phyloP scores from a whole-genome alignment of 2,797 vertebrate genomes.

The Typhlichthys subterraneus region DNA sequence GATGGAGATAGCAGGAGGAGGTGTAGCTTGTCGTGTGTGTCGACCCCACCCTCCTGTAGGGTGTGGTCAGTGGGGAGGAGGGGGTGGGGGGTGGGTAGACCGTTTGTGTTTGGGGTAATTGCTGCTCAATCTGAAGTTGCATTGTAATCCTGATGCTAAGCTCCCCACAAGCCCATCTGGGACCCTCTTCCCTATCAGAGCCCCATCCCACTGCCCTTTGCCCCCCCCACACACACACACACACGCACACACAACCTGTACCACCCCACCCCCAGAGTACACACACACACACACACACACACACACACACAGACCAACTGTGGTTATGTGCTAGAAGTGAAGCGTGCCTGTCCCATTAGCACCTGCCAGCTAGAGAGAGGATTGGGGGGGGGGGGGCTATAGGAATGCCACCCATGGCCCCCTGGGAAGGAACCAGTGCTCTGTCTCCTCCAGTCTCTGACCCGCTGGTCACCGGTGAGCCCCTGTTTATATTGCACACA shows the following conservation, averaged over 20 bases:
- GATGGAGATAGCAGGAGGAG: not conserved
- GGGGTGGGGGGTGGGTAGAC: constrained; percentile 23
- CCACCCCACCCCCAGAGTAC: not conserved
- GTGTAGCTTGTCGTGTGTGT: not conserved
- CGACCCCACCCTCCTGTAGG: not conserved
- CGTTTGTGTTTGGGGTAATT: constrained; percentile 81
- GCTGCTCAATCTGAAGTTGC: constrained; percentile 87
- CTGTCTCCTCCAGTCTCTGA: constrained; percentile 54
- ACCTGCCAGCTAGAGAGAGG: constrained; percentile 30
- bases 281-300: constrained; percentile 20
- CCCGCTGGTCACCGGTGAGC: constrained; percentile 70
- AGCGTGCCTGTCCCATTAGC: constrained; percentile 56
- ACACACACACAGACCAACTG: constrained; percentile 31
- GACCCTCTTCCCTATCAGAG: constrained; percentile 66
- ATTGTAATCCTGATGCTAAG: constrained; percentile 98
- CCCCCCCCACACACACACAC: constrained; percentile 33
- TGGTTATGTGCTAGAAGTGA: constrained; percentile 57
- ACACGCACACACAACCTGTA: not conserved
- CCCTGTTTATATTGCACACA: constrained; percentile 71
- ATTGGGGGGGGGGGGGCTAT: constrained; percentile 31
- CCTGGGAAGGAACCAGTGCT: constrained; percentile 42
- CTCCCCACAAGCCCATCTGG: constrained; percentile 94
- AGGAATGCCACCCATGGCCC: constrained; percentile 70
- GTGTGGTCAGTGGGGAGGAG: not conserved
- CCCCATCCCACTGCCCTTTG: constrained; percentile 4